A percentile compares a stretch with the other conserved stretches of the same genome.
These are phyloP conservation scores for Esox masquinongy DNA, from an alignment of 2,797 vertebrate genomes.

Conservation along the genomic window DNA sequence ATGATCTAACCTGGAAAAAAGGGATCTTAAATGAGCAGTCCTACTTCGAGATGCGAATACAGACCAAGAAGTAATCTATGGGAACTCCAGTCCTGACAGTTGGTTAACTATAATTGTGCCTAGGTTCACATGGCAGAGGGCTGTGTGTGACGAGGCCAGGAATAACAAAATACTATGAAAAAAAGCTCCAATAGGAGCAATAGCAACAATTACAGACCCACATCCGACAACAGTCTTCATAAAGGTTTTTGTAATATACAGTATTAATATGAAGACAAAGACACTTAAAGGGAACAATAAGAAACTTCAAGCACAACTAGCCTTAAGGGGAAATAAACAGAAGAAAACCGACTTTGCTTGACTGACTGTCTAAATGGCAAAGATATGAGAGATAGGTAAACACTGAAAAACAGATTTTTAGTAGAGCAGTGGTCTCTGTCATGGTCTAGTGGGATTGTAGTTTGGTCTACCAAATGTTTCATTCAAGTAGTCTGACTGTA, in stretches of 20 bases:
- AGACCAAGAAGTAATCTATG: slow-evolving; percentile 29
- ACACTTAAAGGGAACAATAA: slow-evolving; percentile 77
- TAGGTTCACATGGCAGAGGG: slow-evolving; percentile 34
- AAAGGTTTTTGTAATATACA: slow-evolving; percentile 66
- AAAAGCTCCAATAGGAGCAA: slow-evolving; percentile 74
- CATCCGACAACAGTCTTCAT: slow-evolving; percentile 75
- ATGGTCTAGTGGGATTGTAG: slow-evolving; percentile 24
- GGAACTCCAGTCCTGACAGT: slow-evolving; percentile 44
- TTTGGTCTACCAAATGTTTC: slow-evolving; percentile 49
- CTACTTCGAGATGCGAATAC: not conserved
- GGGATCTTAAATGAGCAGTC: not conserved
- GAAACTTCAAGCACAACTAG: slow-evolving; percentile 61
- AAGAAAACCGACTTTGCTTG: slow-evolving; percentile 59
- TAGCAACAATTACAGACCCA: slow-evolving; percentile 72
- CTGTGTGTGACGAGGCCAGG: slow-evolving; percentile 1
- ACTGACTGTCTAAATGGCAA: slow-evolving; percentile 50
- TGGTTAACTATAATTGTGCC: slow-evolving; percentile 31
- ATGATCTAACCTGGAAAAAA: not conserved
- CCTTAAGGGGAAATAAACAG: slow-evolving; percentile 58
- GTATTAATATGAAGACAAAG: slow-evolving; percentile 68
- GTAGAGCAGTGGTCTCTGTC: slow-evolving; percentile 58
- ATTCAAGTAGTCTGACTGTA: slow-evolving; percentile 21
- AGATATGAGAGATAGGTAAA: slow-evolving; percentile 64
- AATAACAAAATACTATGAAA: slow-evolving; percentile 25
- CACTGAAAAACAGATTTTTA: slow-evolving; percentile 58